Base-by-base conservation (phyloP, 2,113 vertebrate genomes). In the Pundamilia nyererei region DNA sequence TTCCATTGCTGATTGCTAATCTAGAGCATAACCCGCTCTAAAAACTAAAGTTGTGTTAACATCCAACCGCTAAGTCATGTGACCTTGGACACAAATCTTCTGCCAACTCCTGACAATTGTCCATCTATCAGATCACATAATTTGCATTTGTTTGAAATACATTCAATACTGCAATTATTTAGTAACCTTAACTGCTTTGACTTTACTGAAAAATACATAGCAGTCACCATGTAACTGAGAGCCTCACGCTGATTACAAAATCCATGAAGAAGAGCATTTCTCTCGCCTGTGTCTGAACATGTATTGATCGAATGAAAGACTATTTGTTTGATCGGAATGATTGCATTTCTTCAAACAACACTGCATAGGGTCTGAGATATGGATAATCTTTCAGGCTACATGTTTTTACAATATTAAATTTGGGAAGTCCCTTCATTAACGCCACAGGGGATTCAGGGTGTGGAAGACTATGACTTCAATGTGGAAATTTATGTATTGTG, bases 341-440 rank as follows among this genome's bases (percentile, higher is more conserved):
- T 93, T 90, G 85, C 87, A 65, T 54, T 38, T 49, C 58, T 83
- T 82, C 45, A 85, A 9, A 83, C 81, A 56, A 49, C 81, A 85
- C 84, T 86, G 89, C 21, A 21, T 21, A 21, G 21, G 26, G 58
- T 56, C 85, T 88, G 86, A 93, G 92, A 82, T 90, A 94, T 92
- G 90, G 93, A 84, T 90, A 84, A 93, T 93, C 90, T 83, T 93
- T 92, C 72, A 17, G 77, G 53, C 56, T 79, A 80, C 91, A 84
- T 90, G 91, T 88, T 93, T 92, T 92, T 93, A 93, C 87, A 87
- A 91, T 90, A 93, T 89, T 80, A 90, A 83, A 94, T 93, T 90
- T 84, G 38, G 89, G 87, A 90, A 86, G 55, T 62, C 86, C 85
- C 58, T 49, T 87, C 6, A 38, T 83, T 68, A 82, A 38, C 26